Evolutionary conservation across 2,797 vertebrate genomes (phyloP).

Genomic region (Tapirus indicus): DNA sequence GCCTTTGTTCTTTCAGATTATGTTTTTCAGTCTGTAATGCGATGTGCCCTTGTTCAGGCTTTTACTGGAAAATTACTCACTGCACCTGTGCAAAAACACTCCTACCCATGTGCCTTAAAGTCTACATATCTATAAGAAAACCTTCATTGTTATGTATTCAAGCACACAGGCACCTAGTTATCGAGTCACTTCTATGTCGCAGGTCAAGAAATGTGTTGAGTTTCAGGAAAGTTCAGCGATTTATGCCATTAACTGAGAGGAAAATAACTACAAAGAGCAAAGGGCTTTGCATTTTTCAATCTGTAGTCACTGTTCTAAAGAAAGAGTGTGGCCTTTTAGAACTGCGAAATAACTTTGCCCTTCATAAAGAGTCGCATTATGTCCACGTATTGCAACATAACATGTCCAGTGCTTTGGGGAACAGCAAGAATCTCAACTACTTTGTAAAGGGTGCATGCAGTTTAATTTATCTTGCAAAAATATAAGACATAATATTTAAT

Average conservation of each 20-base stretch:
- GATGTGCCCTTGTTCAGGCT: not conserved
- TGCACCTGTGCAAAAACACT: not conserved
- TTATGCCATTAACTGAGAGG: slow-evolving; percentile 69
- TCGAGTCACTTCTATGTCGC: slow-evolving; percentile 13
- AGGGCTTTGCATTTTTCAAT: slow-evolving; percentile 78
- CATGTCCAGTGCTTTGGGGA: not conserved
- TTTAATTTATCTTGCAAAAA: slow-evolving; percentile 30
- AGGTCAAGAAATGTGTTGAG: slow-evolving; percentile 58
- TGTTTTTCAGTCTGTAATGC: not conserved
- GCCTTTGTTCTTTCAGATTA: slow-evolving; percentile 59
- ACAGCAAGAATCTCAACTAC: slow-evolving; percentile 28
- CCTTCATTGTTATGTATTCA: slow-evolving; percentile 40
- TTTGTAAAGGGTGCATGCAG: not conserved
- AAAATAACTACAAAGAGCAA: slow-evolving; percentile 67
- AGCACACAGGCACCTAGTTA: slow-evolving; percentile 29
- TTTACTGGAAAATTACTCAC: slow-evolving; percentile 32
- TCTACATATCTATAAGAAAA: not conserved
- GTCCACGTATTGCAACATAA: slow-evolving; percentile 58
- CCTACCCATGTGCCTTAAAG: not conserved
- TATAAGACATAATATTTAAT: not conserved
- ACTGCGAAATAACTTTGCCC: slow-evolving; percentile 60
- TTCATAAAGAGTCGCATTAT: slow-evolving; percentile 62
- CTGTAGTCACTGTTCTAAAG: slow-evolving; percentile 73
- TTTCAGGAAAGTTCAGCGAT: slow-evolving; percentile 69
- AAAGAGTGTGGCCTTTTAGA: slow-evolving; percentile 69